These are phyloP conservation scores for Lucifuga dentata DNA, from an alignment of 2,113 vertebrate genomes.

Conservation along the genomic window DNA sequence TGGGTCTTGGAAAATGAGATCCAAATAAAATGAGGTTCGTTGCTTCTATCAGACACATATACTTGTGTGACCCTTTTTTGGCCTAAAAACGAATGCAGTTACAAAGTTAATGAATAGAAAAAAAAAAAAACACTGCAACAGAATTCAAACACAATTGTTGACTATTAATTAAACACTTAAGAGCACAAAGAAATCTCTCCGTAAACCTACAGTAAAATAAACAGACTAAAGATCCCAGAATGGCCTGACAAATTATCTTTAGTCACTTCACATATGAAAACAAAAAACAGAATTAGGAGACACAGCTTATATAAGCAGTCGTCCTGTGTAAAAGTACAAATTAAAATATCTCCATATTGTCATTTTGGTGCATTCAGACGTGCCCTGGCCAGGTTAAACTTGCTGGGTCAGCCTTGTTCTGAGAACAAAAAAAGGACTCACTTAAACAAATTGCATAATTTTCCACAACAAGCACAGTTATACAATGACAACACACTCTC, in stretches of 20 bases:
- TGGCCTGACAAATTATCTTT: too few relatives aligned
- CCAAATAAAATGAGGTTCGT: constrained; percentile 65
- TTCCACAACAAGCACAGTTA: constrained; percentile 61
- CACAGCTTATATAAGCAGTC: neutral
- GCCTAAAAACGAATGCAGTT: constrained; percentile 25
- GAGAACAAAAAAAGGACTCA: constrained; percentile 55
- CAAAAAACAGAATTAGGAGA: too few relatives aligned
- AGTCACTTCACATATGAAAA: too few relatives aligned
- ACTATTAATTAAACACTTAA: neutral
- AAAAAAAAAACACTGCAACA: constrained; percentile 3
- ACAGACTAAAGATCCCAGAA: neutral
- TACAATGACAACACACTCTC: constrained; percentile 61
- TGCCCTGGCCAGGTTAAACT: constrained; percentile 36
- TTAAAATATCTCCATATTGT: neutral
- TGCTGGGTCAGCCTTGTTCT: constrained; percentile 38
- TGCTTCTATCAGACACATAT: constrained; percentile 55
- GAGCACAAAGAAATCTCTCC: neutral
- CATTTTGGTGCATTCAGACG: constrained; percentile 4
- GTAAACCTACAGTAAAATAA: neutral
- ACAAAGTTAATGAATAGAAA: constrained; percentile 31
- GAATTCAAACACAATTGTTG: neutral
- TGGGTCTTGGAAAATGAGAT: constrained; percentile 68
- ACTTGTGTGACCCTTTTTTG: constrained; percentile 50
- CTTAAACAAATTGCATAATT: constrained; percentile 78
- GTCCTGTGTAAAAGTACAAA: neutral